A percentile compares a stretch with the other conserved stretches of the same genome.
These are phyloP conservation scores for Drosophila fuyamai DNA, from an alignment of 1,140 invertebrate species.

Conservation along the genomic window DNA sequence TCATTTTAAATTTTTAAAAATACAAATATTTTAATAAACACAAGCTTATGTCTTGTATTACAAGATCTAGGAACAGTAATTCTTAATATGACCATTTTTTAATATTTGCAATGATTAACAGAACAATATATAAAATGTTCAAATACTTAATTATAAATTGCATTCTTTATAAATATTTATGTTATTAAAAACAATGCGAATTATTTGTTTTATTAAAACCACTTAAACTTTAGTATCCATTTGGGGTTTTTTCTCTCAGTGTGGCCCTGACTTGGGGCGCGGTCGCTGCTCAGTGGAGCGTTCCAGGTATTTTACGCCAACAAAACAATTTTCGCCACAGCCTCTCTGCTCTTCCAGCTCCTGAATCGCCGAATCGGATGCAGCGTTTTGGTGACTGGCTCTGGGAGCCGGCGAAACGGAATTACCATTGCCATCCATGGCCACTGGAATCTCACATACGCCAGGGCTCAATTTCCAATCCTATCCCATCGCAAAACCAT, in stretches of 20 bases:
- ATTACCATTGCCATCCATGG: slow-evolving; percentile 19
- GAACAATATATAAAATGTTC: no score
- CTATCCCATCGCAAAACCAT: slow-evolving; percentile 18
- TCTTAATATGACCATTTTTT: no score
- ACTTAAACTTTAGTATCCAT: no score
- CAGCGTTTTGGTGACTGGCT: slow-evolving; percentile 44
- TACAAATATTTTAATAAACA: no score
- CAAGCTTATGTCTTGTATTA: no score
- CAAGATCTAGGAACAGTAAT: no score
- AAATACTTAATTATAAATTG: no score
- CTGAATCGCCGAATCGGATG: slow-evolving; percentile 53
- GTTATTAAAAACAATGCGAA: no score
- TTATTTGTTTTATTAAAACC: no score
- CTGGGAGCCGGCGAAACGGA: slow-evolving; percentile 35
- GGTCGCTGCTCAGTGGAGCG: slow-evolving; percentile 55
- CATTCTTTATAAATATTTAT: no score
- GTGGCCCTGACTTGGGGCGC: slow-evolving; percentile 16
- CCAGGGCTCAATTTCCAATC: slow-evolving; percentile 4
- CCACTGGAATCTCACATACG: slow-evolving; percentile 43
- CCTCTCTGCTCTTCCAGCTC: slow-evolving; percentile 31
- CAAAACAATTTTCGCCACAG: slow-evolving; percentile 67
- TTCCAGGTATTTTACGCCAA: slow-evolving; percentile 42
- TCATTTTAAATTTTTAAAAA: no score
- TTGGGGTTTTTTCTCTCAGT: slow-evolving; percentile 1
- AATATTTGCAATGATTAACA: no score